These are phyloP conservation scores for Drosophila flavopinicola DNA, from an alignment of 2,888 invertebrate species.

Conservation along the genomic window DNA sequence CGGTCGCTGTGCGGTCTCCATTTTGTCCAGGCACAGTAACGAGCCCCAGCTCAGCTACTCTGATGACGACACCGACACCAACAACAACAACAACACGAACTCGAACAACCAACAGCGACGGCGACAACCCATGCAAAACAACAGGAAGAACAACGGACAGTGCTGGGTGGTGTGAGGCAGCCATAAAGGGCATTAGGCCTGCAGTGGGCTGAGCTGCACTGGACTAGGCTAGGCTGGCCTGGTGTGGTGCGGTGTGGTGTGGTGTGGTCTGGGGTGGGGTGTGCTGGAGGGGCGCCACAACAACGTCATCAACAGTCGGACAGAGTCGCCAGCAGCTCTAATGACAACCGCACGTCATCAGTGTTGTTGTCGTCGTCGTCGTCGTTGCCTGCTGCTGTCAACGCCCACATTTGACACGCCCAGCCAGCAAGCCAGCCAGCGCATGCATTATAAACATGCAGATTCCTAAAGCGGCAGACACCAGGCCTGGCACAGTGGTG, in stretches of 20 bases:
- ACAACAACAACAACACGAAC: slow-evolving; percentile 24
- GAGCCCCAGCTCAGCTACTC: slow-evolving; percentile 12
- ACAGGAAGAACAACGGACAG: slow-evolving; percentile 51
- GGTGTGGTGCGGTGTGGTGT: neutral
- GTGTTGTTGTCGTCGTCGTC: slow-evolving; percentile 41
- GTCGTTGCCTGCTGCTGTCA: slow-evolving; percentile 45
- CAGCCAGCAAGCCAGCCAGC: slow-evolving; percentile 49
- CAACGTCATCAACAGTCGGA: slow-evolving; percentile 62
- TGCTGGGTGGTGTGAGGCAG: slow-evolving; percentile 19
- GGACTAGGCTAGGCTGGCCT: neutral
- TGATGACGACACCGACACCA: slow-evolving; percentile 40
- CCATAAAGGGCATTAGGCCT: slow-evolving; percentile 31
- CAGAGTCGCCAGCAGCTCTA: slow-evolving; percentile 57
- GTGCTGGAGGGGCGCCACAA: slow-evolving; percentile 32
- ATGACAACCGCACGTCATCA: slow-evolving; percentile 80
- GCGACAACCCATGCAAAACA: slow-evolving; percentile 51
- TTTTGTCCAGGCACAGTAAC: slow-evolving; percentile 51
- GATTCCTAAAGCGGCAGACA: slow-evolving; percentile 29
- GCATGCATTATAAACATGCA: slow-evolving; percentile 57
- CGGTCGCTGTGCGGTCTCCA: slow-evolving; percentile 64
- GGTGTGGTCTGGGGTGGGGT: neutral
- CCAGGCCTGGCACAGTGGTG: slow-evolving; percentile 18
- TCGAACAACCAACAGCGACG: neutral
- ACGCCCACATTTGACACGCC: slow-evolving; percentile 74
- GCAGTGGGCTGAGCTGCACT: neutral